A percentile compares a stretch with the other conserved stretches of the same genome.
phyloP scores from a whole-genome alignment of 2,113 vertebrate species.

The Pica pica region DNA sequence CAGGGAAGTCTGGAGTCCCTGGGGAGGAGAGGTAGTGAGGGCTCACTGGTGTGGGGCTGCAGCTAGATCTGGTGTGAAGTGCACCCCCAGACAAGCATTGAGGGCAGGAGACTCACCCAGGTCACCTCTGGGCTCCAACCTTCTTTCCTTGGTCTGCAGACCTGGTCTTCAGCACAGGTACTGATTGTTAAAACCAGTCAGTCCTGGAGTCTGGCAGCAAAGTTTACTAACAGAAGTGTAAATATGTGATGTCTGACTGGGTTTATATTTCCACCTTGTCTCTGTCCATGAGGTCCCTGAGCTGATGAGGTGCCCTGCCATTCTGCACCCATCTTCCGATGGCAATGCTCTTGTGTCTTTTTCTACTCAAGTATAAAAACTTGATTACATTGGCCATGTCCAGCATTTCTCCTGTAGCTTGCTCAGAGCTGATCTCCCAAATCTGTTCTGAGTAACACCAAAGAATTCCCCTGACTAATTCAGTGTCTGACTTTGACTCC shows the following conservation, averaged over 20 bases:
- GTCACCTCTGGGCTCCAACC: not conserved
- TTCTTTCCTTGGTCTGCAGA: accelerated
- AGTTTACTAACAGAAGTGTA: not conserved
- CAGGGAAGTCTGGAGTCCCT: not conserved
- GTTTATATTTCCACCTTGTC: not conserved
- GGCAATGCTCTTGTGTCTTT: not conserved
- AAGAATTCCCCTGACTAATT: not conserved
- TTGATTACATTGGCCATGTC: not conserved
- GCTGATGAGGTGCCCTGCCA: not conserved
- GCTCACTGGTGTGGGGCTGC: not conserved
- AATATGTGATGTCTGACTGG: not conserved
- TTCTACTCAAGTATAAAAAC: not conserved
- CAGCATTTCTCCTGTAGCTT: not conserved
- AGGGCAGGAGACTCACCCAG: not conserved
- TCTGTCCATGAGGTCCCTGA: not conserved
- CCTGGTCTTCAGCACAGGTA: not conserved
- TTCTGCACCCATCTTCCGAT: not conserved
- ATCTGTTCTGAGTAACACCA: not conserved
- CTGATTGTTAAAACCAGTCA: not conserved
- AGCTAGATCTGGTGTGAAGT: not conserved
- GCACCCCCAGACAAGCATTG: not conserved
- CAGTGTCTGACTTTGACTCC: not conserved
- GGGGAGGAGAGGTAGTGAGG: not conserved
- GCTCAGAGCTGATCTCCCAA: not conserved
- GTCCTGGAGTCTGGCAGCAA: not conserved